Evolutionary conservation across 2,888 invertebrate species (phyloP), one percentile per base, ranked within the genome.

Genomic region (Drosophila yooni): DNA sequence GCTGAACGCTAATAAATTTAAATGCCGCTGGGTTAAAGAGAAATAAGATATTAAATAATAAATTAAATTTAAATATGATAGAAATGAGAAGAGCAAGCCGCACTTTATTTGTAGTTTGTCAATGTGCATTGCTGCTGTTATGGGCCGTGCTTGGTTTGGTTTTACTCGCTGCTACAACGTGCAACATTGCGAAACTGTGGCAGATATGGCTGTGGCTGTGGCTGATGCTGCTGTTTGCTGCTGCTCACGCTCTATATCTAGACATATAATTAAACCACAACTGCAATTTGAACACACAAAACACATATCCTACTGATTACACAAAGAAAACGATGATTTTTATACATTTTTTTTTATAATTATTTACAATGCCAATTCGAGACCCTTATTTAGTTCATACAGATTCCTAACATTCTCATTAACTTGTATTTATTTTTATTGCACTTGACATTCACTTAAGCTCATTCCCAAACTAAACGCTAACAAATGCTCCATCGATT

Each of bases 181-280:
- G 46, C 46, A 46, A 46, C 46, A 21, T 21, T 46, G 8, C 46
- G 15, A 25, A 69, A 56, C 43, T 48, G 38, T 70, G 60, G 62
- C 70, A 60, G 48, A 57, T 82, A 70, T 70, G 75, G 81, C 73
- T 82, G 73, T 58, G 53, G 76, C 73, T 79, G 76, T 58, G 53
- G 76, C 73, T 79, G 76, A 56, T 79, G 76, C 74, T 73, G 77
- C 63, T 77, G 70, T 68, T 68, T 82, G 81, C 67, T 74, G 82
- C 79, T 81, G 81, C 69, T 79, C 72, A 59, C 67, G 73, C 83
- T 71, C 76, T 74, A 67, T 79, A 69, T 83, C 65, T 59, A 60
- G 54, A 53, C 50, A 65, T 58, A 79, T 63, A 59, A 57, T 38
- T 62, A 73, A 56, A 21, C 48, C 62, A 71, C 51, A 65, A 56